These are phyloP conservation scores for Heliornis fulica DNA, from an alignment of 2,113 vertebrate species.

Conservation along the genomic window DNA sequence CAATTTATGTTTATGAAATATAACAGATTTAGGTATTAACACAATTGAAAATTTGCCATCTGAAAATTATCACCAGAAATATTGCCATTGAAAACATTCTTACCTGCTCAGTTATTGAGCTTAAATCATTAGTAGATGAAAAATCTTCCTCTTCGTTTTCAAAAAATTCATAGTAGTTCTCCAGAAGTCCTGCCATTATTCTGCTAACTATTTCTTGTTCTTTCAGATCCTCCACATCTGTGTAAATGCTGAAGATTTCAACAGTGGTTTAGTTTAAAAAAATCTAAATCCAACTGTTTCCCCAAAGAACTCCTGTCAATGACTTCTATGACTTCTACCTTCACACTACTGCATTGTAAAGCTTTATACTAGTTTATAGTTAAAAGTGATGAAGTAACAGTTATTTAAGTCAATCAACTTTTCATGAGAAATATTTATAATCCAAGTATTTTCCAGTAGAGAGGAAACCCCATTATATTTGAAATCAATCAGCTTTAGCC, in stretches of 20 bases:
- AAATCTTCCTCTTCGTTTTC: constrained; percentile 94
- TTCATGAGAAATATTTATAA: neutral
- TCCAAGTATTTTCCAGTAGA: neutral
- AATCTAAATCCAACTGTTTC: neutral
- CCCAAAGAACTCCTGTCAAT: neutral
- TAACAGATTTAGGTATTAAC: neutral
- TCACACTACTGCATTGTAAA: neutral
- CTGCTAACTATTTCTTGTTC: constrained; percentile 94
- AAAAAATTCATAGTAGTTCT: constrained; percentile 95
- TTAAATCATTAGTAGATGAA: constrained; percentile 94
- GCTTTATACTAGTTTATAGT: neutral
- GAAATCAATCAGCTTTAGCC: neutral
- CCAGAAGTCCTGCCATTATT: constrained; percentile 91
- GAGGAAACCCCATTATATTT: neutral
- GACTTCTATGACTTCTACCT: neutral
- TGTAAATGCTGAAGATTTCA: constrained; percentile 79
- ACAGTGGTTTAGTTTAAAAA: neutral
- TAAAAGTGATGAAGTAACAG: neutral
- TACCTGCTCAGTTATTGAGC: constrained; percentile 96
- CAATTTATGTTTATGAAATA: too few species aligned
- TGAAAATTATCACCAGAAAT: too few species aligned
- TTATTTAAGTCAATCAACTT: neutral
- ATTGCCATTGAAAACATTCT: constrained; percentile 18
- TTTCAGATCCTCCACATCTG: constrained; percentile 91
- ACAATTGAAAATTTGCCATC: too few species aligned